Evolutionary conservation across 2,888 invertebrate species (phyloP).

Genomic region (Cheilosia vernalis): DNA sequence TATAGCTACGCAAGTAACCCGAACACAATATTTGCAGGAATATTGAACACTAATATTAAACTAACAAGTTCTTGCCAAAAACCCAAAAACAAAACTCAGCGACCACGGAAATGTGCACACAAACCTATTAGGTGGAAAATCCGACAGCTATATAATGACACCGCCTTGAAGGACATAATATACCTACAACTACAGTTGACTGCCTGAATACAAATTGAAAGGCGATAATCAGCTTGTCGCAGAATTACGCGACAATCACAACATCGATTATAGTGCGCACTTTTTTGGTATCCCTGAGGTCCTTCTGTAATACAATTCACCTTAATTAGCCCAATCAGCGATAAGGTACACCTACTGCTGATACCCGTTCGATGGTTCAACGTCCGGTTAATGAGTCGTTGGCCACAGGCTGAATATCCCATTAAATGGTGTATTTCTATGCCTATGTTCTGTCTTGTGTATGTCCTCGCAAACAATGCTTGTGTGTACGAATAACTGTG

Average conservation of each 20-base stretch:
- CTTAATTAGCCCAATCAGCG: constrained; percentile 1
- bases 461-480: not conserved
- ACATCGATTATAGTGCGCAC: not conserved
- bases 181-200: not conserved
- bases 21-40: too few species aligned
- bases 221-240: not conserved
- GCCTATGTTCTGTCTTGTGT: too few species aligned
- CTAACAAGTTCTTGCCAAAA: too few species aligned
- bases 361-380: constrained; percentile 9
- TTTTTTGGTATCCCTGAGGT: not conserved
- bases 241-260: not conserved
- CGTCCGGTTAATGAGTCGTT: constrained; percentile 32
- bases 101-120: too few species aligned
- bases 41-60: too few species aligned
- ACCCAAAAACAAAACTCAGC: too few species aligned
- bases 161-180: not conserved
- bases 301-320: not conserved
- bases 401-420: constrained; percentile 19
- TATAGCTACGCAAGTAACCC: too few species aligned
- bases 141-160: too few species aligned
- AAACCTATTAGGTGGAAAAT: too few species aligned
- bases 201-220: not conserved
- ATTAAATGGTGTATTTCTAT: not conserved
- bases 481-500: not conserved
- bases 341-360: not conserved